Percentiles rank a stretch among this genome's conserved stretches.
Conservation (phyloP, 2,888 invertebrate genomes). For the Pollenia griseotomentosa region DNA sequence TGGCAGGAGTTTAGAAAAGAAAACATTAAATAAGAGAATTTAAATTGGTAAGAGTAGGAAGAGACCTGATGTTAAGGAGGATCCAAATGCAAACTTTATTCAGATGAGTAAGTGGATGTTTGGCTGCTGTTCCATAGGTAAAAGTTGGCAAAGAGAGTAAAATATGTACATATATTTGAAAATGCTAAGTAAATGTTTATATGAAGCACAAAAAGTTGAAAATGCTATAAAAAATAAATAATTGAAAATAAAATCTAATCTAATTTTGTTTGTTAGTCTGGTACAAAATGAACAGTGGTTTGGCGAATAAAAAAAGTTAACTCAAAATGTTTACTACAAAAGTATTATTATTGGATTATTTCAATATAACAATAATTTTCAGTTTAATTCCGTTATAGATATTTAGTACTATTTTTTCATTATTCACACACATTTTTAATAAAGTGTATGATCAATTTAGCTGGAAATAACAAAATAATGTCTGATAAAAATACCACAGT, state of each 20-base stretch:
- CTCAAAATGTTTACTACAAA: too few relatives aligned
- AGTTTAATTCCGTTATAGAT: too few relatives aligned
- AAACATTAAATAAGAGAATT: conserved; percentile 1
- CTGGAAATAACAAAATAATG: too few relatives aligned
- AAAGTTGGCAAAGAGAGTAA: neutral
- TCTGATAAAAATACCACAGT: neutral
- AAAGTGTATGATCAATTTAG: too few relatives aligned
- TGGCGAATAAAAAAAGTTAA: too few relatives aligned
- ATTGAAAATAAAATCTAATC: conserved; percentile 47
- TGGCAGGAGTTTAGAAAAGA: conserved; percentile 62
- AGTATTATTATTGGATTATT: too few relatives aligned
- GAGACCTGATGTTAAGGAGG: neutral
- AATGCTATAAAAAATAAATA: conserved; percentile 42
- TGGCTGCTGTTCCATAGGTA: neutral
- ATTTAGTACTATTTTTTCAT: too few relatives aligned
- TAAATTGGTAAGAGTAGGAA: neutral
- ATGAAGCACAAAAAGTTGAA: conserved; percentile 59
- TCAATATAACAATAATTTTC: too few relatives aligned
- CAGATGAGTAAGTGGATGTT: conserved; percentile 14
- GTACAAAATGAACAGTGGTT: neutral
- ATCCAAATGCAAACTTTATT: conserved; percentile 12
- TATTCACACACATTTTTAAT: too few relatives aligned
- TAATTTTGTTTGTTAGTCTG: conserved; percentile 14
- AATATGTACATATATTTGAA: neutral
- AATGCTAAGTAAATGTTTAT: neutral